These are phyloP conservation scores for Micromys minutus DNA, from an alignment of 2,113 vertebrate genomes.

Conservation along the genomic window DNA sequence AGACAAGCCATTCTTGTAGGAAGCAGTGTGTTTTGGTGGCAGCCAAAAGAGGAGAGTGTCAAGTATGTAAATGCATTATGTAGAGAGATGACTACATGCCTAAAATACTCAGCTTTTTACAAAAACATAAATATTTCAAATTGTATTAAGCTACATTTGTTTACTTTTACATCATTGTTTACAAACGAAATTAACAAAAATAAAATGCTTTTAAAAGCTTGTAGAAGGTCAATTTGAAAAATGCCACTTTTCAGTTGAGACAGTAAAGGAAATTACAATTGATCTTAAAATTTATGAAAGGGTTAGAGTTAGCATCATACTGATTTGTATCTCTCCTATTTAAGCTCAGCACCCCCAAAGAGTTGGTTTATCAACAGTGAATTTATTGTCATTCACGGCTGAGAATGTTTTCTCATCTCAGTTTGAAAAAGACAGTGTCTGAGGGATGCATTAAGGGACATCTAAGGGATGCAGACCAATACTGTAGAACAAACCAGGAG, in stretches of 20 bases:
- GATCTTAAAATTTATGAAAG: conserved; percentile 31
- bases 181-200: not conserved
- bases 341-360: conserved; percentile 15
- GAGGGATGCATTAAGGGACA: not conserved
- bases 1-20: not conserved
- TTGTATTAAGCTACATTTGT: not conserved
- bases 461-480: not conserved
- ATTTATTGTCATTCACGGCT: not conserved
- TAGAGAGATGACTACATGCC: not conserved
- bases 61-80: not conserved
- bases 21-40: not conserved
- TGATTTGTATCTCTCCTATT: conserved; percentile 26
- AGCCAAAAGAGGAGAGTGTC: not conserved
- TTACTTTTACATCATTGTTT: conserved; percentile 17
- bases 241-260: not conserved
- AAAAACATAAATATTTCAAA: conserved; percentile 59
- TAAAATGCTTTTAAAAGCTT: not conserved
- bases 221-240: conserved; percentile 11
- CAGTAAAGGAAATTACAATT: conserved; percentile 21
- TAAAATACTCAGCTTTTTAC: conserved; percentile 56
- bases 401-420: not conserved
- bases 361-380: conserved; percentile 51
- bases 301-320: not conserved
- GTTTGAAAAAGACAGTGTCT: not conserved
- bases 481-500: not conserved